A percentile compares a stretch with the other conserved stretches of the same genome.
These are phyloP conservation scores for Ferrisia virgata DNA, from an alignment of 2,888 invertebrate genomes.

Conservation along the genomic window DNA sequence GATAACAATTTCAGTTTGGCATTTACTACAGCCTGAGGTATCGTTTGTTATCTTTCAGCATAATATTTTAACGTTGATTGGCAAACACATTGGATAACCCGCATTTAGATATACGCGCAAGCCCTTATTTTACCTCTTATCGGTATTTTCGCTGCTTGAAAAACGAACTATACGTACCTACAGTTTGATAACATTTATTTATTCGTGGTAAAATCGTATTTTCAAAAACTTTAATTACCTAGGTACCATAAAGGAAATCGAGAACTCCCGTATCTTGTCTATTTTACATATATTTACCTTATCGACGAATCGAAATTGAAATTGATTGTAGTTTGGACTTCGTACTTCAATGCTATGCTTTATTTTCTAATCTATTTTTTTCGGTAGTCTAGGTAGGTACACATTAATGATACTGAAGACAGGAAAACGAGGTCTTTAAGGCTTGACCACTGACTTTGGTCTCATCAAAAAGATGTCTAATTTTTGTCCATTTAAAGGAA, in stretches of 20 bases:
- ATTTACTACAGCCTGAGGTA: neutral
- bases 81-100: conserved; percentile 23
- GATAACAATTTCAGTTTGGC: conserved; percentile 14
- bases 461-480: too few species aligned
- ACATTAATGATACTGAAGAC: too few species aligned
- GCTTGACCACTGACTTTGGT: too few species aligned
- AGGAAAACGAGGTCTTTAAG: too few species aligned
- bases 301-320: neutral
- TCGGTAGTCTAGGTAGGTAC: too few species aligned
- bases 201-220: neutral
- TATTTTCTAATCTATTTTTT: neutral
- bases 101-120: conserved; percentile 29
- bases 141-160: conserved; percentile 31
- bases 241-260: too few species aligned
- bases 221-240: neutral
- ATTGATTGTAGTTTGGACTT: neutral
- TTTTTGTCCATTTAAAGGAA: too few species aligned
- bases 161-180: neutral
- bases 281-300: neutral
- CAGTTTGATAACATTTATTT: neutral
- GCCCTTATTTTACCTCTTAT: conserved; percentile 39
- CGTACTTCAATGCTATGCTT: neutral
- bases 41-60: neutral
- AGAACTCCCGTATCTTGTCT: neutral
- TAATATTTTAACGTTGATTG: conserved; percentile 1